Evolutionary conservation across 92 coral and sea anemone species (phyloP), one percentile per base, ranked within the genome.

Genomic region (Phenganax marumi): DNA sequence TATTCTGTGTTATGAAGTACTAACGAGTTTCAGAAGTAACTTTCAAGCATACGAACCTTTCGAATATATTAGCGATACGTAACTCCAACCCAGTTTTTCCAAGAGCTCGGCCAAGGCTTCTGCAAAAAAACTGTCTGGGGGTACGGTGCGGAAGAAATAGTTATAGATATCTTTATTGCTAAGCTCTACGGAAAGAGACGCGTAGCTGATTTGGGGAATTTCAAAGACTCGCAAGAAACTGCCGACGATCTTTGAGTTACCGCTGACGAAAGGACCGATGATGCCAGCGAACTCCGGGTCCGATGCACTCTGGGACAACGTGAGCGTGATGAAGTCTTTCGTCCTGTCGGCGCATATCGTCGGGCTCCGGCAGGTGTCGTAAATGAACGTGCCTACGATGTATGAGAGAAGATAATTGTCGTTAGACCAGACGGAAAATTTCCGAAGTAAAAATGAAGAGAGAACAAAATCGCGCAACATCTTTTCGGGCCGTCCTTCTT

Each of bases 321-420:
- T 88, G 71, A 89, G 77, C 77, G 91, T 91, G 53, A 96, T 92
- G 26, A 96, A 85, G 21, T 96, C 97, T 61, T 84, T 90, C 12
- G 99, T 92, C 22, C 91, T 97, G 62, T 96, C 99, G 82, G 99
- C 95, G 52, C 91, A 92, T 73, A 96, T 96, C 61, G 97, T 92
- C 21, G 86, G 94, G 75, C 99, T 96, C 88, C 89, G 93, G 86
- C 99, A 96, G 7, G 97, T 90, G 91, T 96, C 99, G 91, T 91
- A 96, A 65, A 96, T 91, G 76, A 70, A 63, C 86, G 97, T 87
- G 43, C 43, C 43, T 33, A 33, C 43, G 43, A 33, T 33, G 5
- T 33, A 33, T 5, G 5, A 33, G 43, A 33, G 43, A 33, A 33
- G 43, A 33, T 33, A 33, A 33, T 33, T 33, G 43, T 33, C 43